Percentiles rank a stretch among this genome's conserved stretches.
Evolutionary conservation across 92 coral and sea anemone genomes (phyloP).

Genomic region (Phenganax marumi): DNA sequence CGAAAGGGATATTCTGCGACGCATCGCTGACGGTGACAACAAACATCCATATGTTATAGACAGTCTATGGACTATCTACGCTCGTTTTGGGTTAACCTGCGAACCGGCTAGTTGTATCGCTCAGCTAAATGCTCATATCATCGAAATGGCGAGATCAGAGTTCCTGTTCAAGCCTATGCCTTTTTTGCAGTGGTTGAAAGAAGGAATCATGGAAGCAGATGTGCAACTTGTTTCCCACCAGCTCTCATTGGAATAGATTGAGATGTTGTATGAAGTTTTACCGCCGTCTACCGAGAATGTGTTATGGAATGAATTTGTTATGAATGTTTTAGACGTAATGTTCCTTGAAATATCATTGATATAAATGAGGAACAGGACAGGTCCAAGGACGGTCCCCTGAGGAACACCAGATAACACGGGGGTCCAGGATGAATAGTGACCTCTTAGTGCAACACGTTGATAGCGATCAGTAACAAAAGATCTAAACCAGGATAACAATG

Average conservation of each 20-base stretch:
- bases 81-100: conserved; percentile 44
- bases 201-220: conserved; percentile 28
- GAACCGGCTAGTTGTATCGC: conserved; percentile 25
- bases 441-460: conserved; percentile 49
- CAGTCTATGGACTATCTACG: too few species aligned
- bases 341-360: too few species aligned
- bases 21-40: too few species aligned
- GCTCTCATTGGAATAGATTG: neutral
- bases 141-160: conserved; percentile 44
- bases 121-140: conserved; percentile 23
- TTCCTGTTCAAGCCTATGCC: conserved; percentile 41
- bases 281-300: conserved; percentile 22
- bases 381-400: too few species aligned
- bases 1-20: too few species aligned
- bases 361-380: too few species aligned
- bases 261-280: neutral
- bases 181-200: conserved; percentile 27
- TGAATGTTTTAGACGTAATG: too few species aligned
- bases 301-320: too few species aligned
- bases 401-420: too few species aligned
- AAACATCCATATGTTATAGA: too few species aligned
- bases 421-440: neutral
- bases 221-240: neutral
- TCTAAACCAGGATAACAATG: conserved; percentile 55
- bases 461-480: conserved; percentile 42